Evolutionary conservation across 2,113 vertebrate genomes (phyloP), one percentile per base, ranked within the genome.

Genomic region (Nannobrachium achirus): DNA sequence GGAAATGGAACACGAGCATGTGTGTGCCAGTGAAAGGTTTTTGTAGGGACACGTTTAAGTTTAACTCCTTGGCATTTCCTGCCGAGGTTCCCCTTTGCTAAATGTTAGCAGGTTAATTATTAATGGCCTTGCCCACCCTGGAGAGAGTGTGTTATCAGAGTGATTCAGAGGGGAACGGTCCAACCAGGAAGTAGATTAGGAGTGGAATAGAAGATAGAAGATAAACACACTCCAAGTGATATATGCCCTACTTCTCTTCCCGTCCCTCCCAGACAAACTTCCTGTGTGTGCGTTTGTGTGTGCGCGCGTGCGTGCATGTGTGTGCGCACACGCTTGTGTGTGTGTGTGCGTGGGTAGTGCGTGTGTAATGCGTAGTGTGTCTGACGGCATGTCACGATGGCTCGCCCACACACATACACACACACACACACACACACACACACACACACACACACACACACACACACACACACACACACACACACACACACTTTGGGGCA

Each of bases 121-220:
- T 44, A 44, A 44, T 8, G 8, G 42, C 11, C n/a, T n/a, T n/a
- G 42, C 8, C 42, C 42, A 44, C 8, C 8, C 42, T 8, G 42
- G 11, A 10, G 42, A 44, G 42, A 33, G 8, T 44, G 11, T 44
- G 42, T 50, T 50, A 50, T 33, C 25, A 33, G 25, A 50, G 16
- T 9, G 49, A 50, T 16, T 50, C 49, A 50, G 15, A 16, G n/a
- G 8, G n/a, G 49, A 50, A 50, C 15, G 13, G 52, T 18, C 52
- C 19, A 74, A 64, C 42, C 25, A 73, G 62, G 65, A 84, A 69
- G 75, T 66, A 63, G 41, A 65, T 18, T 62, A 71, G 80, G 71
- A 72, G 52, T 46, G 25, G 40, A n/a, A 33, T 71, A n/a, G 58
- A 20, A 6, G 16, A 75, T 65, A 82, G 60, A 77, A 72, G 72